Evolutionary conservation across 2,888 invertebrate species (phyloP), one percentile per base, ranked within the genome.

Genomic region (Cylindroiulus punctatus): DNA sequence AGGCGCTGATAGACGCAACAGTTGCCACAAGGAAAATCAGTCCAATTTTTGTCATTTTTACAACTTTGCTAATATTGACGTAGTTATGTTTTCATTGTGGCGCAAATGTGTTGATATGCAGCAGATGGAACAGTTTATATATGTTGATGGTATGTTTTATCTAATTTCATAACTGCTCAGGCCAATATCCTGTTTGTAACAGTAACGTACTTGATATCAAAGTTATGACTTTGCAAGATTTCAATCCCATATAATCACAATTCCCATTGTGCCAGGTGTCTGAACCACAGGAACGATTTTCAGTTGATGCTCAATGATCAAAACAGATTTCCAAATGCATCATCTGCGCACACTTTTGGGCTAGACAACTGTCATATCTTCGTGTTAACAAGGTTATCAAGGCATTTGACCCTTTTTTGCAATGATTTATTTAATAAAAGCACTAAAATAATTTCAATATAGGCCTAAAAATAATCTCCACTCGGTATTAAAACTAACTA

Each of bases 141-240:
- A 76, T 30, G 30, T 14, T 14, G 22, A 26, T 65, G 26, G 26
- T 65, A 8, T 65, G 12, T 30, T 76, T 44, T 76, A 76, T 76
- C 76, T 76, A 30, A 0, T 0, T 76, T 26, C n/a, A n/a, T 30
- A 22, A 14, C 14, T 30, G 76, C 10, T 76, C 30, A 30, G 30
- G 76, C 76, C 57, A 76, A 76, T 76, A 76, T 76, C 76, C 76
- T 76, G 76, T 30, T 76, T 26, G 65, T 65, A 8, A 65, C 22
- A 65, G 65, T 1, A 76, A 26, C 30, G 0, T 22, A 14, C 76
- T 76, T 26, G 30, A 10, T 76, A 30, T 30, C 57, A n/a, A 22
- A 22, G 44, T 8, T n/a, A 14, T 76, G 76, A 76, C 30, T 2
- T 76, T 76, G 76, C 76, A 76, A 76, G 76, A 76, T 76, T 76